Percentiles rank a stretch among this genome's conserved stretches.
Evolutionary conservation across 2,888 invertebrate species (phyloP).

Genomic region (Oligia fasciuncula): DNA sequence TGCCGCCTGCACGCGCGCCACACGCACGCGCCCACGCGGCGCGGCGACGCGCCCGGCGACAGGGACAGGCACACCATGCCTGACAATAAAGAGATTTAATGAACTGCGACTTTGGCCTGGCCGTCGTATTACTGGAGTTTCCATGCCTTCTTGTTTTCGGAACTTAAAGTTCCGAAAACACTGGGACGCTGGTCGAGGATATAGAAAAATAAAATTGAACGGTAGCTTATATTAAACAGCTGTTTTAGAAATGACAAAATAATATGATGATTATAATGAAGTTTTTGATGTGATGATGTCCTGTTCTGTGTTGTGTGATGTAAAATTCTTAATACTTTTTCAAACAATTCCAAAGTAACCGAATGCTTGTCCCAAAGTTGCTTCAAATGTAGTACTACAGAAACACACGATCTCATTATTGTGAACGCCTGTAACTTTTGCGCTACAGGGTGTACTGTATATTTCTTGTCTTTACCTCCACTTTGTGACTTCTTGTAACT

Average conservation of each 20-base stretch:
- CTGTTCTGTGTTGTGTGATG: neutral
- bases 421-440: neutral
- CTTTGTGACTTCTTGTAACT: slow-evolving; percentile 89
- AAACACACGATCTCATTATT: neutral
- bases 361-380: neutral
- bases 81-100: slow-evolving; percentile 58
- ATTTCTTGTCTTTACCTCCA: slow-evolving; percentile 78
- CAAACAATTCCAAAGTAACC: neutral
- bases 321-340: neutral
- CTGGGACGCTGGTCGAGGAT: neutral
- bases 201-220: neutral
- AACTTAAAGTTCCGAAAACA: too few relatives aligned
- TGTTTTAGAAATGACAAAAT: neutral
- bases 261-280: too few relatives aligned
- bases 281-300: neutral
- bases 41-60: slow-evolving; percentile 88
- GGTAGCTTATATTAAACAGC: too few relatives aligned
- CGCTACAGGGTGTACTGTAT: neutral
- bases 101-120: neutral
- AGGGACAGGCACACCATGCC: slow-evolving; percentile 92
- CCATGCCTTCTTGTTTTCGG: neutral
- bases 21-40: slow-evolving; percentile 80
- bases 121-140: neutral
- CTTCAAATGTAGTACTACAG: neutral
- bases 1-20: slow-evolving; percentile 83